Base-by-base conservation (phyloP, 2,888 invertebrate species). In the Stomorhina lunata region DNA sequence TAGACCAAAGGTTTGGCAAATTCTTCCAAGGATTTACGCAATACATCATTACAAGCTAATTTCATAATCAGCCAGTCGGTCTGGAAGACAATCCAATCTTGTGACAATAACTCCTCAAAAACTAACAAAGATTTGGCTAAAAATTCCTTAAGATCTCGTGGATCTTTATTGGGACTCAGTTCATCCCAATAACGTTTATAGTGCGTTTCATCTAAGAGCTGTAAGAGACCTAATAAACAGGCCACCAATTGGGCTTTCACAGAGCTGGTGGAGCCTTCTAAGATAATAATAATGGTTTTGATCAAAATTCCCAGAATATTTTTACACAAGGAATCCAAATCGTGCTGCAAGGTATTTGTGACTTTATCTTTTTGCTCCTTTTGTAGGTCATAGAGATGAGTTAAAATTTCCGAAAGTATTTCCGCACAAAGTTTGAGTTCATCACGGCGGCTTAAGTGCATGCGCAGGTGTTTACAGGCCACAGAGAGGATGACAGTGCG, bases 41-140 rank as follows among this genome's bases (percentile, higher is more conserved):
- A 94, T 0, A 97, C 95, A 90, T 95, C 95, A 89, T 97, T 98
- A 66, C 96, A 95, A 75, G 96, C 95, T 92, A 98, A 95, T 88
- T 96, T 94, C 90, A 98, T 95, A 10, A 97, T 94, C 85, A 97
- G 93, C 98, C 98, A 99, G 89, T 98, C 98, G 0, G 94, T 93
- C 1, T 97, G 96, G 87, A 96, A 98, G 4, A 92, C 90, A 4
- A 89, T 84, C 91, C 91, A 91, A 81, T 92, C 91, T 63, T 91
- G 91, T 2, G 90, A 88, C 0, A 92, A 85, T 12, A 92, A 80
- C 83, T 91, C 91, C 78, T 91, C 90, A 61, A 92, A 91, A 2
- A 91, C 91, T 6, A 95, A 92, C 88, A 98, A 95, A 0, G 96
- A 95, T 81, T 96, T 92, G 88, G 96, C 94, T 0, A 98, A 92